Conservation (phyloP, 2,888 invertebrate genomes). For the Harpalus rufipes region DNA sequence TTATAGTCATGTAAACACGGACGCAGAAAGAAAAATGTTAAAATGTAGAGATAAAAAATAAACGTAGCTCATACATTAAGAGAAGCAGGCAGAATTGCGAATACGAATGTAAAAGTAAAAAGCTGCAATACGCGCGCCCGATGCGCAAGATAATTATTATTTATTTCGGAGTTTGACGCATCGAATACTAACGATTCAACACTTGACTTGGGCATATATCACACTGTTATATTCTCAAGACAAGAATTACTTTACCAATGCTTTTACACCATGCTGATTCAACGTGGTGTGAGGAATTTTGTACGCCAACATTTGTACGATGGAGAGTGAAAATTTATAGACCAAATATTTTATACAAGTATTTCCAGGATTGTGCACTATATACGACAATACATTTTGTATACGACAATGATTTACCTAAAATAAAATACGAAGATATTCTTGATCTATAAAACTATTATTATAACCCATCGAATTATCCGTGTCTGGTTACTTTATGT, state of each 20-base stretch:
- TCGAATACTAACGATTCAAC: slow-evolving; percentile 61
- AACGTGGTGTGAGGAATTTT: too few relatives aligned
- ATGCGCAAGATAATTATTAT: slow-evolving; percentile 62
- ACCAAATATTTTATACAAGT: too few relatives aligned
- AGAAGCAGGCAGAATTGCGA: neutral
- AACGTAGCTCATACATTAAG: slow-evolving; percentile 14
- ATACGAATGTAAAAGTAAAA: slow-evolving; percentile 32
- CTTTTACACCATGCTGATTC: neutral
- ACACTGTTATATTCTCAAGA: slow-evolving; percentile 8
- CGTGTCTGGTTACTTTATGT: too few relatives aligned
- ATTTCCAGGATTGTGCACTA: too few relatives aligned
- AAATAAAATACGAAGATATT: too few relatives aligned
- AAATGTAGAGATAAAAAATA: slow-evolving; percentile 40
- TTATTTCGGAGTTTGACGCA: slow-evolving; percentile 50
- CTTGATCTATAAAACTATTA: too few relatives aligned
- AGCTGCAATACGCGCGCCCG: slow-evolving; percentile 36
- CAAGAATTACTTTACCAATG: neutral
- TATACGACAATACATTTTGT: too few relatives aligned
- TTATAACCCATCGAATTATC: too few relatives aligned
- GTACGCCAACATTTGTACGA: too few relatives aligned
- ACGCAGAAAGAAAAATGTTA: slow-evolving; percentile 49
- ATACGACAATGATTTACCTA: too few relatives aligned
- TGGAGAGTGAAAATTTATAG: too few relatives aligned
- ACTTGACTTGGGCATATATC: slow-evolving; percentile 55
- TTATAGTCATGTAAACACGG: slow-evolving; percentile 45